phyloP scores from a whole-genome alignment of 2,113 vertebrate genomes.

The Carettochelys insculpta region DNA sequence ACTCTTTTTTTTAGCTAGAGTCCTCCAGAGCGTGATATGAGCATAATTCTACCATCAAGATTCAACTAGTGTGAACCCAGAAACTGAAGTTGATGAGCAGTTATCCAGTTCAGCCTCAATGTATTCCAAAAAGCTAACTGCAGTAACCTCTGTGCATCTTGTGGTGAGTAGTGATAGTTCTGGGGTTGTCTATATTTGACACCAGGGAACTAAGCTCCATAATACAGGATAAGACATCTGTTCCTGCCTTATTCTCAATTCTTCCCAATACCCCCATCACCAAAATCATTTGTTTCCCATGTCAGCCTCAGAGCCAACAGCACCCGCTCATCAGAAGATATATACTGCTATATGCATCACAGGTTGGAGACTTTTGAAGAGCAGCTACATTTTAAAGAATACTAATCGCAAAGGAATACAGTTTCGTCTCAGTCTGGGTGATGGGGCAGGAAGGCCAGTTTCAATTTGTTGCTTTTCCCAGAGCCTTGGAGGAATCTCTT shows the following conservation, averaged over 20 bases:
- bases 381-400: slow-evolving; percentile 25
- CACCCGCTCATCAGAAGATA: slow-evolving; percentile 30
- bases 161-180: not conserved
- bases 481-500: slow-evolving; percentile 57
- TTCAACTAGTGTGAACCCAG: slow-evolving; percentile 51
- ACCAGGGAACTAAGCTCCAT: not conserved
- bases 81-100: not conserved
- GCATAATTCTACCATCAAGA: not conserved
- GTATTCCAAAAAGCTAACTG: not conserved
- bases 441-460: slow-evolving; percentile 50
- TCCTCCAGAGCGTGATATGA: not conserved
- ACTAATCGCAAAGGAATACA: slow-evolving; percentile 56
- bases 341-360: not conserved
- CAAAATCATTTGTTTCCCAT: slow-evolving; percentile 38
- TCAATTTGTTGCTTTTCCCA: slow-evolving; percentile 65
- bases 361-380: slow-evolving; percentile 45
- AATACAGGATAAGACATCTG: not conserved
- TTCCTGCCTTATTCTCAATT: slow-evolving; percentile 24
- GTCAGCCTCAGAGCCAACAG: slow-evolving; percentile 1
- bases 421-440: slow-evolving; percentile 26
- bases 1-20: slow-evolving; percentile 53
- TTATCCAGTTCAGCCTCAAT: not conserved
- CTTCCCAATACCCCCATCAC: rapidly evolving
- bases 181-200: not conserved
- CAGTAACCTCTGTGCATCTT: not conserved